phyloP scores from a whole-genome alignment of 1,140 invertebrate genomes.

The Drosophila truncata region DNA sequence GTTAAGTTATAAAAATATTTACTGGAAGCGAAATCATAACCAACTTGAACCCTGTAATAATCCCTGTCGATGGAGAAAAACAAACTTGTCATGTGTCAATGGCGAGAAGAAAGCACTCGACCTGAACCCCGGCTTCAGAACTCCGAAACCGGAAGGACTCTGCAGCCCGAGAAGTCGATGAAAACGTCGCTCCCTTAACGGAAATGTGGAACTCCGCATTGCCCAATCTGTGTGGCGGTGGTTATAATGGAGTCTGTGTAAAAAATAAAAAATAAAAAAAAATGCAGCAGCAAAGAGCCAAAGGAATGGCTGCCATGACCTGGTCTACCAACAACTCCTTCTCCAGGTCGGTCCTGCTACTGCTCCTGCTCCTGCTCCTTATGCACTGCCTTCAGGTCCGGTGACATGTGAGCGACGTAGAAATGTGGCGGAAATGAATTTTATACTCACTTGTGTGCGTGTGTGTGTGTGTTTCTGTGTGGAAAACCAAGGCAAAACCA shows the following conservation, averaged over 20 bases:
- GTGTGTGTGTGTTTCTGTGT: too few relatives aligned
- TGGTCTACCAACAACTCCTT: neutral
- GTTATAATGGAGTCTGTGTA: conserved; percentile 43
- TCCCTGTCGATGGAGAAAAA: conserved; percentile 21
- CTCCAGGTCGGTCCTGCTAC: neutral
- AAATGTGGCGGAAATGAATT: conserved; percentile 79
- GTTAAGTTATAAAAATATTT: conserved; percentile 29
- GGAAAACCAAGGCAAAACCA: conserved; percentile 58
- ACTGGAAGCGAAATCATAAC: conserved; percentile 12
- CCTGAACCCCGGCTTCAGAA: conserved; percentile 23
- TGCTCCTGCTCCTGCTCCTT: neutral
- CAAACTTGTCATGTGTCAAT: conserved; percentile 51
- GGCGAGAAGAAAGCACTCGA: conserved; percentile 65
- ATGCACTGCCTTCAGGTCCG: conserved; percentile 17
- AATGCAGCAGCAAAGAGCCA: conserved; percentile 1
- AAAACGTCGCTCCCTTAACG: conserved; percentile 65
- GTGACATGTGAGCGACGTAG: conserved; percentile 75
- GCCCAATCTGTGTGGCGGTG: conserved; percentile 25
- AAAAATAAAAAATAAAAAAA: conserved; percentile 18
- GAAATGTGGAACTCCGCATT: conserved; percentile 67
- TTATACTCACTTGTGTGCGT: conserved; percentile 58
- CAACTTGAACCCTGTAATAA: conserved; percentile 12
- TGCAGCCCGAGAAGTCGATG: conserved; percentile 30
- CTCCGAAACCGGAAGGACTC: conserved; percentile 17
- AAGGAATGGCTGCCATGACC: conserved; percentile 33